Percentiles rank a stretch among this genome's conserved stretches.
Evolutionary conservation across 2,888 invertebrate species (phyloP).

Genomic region (Oscheius sp.): DNA sequence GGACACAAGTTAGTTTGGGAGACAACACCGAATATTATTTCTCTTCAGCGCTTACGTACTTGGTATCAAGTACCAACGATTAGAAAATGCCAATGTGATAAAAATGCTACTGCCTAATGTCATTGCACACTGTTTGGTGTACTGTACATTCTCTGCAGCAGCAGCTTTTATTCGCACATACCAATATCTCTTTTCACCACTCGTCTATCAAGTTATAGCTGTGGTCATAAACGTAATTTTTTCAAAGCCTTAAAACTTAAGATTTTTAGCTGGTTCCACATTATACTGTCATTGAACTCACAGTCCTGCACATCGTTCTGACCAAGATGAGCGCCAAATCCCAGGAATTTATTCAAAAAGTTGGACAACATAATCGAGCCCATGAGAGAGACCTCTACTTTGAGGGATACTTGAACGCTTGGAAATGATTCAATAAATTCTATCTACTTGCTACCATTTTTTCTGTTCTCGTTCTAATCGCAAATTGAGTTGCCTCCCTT

Average conservation of each 20-base stretch:
- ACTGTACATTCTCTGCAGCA: slow-evolving; percentile 10
- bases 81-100: slow-evolving; percentile 23
- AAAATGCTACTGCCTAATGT: slow-evolving; percentile 27
- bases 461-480: background rate
- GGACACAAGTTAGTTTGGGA: slow-evolving; percentile 1
- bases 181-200: background rate
- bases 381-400: slow-evolving; percentile 22
- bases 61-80: slow-evolving; percentile 19
- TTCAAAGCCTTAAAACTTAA: background rate
- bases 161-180: slow-evolving; percentile 8
- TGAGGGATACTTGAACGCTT: slow-evolving; percentile 14
- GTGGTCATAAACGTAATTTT: slow-evolving; percentile 25
- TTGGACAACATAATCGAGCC: background rate
- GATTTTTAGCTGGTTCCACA: slow-evolving; percentile 16
- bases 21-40: background rate
- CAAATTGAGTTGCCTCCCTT: background rate
- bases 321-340: slow-evolving; percentile 4
- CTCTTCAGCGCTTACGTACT: background rate
- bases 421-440: slow-evolving; percentile 2
- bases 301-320: slow-evolving; percentile 16
- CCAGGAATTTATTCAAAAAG: slow-evolving; percentile 9
- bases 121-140: slow-evolving; percentile 27
- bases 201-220: slow-evolving; percentile 8
- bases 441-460: background rate
- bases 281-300: slow-evolving; percentile 21